Percentiles rank a stretch among this genome's conserved stretches.
Evolutionary conservation across 1,140 invertebrate species (phyloP).

Genomic region (Drosophila busckii): DNA sequence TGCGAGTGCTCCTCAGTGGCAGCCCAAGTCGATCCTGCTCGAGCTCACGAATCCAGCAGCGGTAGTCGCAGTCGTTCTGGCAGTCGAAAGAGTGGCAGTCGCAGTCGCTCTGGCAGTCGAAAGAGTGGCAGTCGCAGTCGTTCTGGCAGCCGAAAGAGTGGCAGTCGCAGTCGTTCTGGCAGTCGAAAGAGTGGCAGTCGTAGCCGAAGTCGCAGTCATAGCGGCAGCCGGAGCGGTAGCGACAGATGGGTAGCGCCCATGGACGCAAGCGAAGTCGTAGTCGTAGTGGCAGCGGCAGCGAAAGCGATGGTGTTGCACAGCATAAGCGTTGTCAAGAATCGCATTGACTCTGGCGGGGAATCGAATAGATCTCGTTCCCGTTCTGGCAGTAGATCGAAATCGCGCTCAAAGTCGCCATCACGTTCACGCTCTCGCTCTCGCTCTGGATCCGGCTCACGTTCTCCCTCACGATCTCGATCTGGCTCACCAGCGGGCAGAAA

Average conservation of each 20-base stretch:
- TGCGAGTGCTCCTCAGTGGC: too few species aligned
- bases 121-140: constrained; percentile 41
- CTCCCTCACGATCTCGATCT: constrained; percentile 27
- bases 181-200: too few species aligned
- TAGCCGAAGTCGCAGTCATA: constrained; percentile 50
- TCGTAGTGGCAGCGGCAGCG: too few species aligned
- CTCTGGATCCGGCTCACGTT: constrained; percentile 6
- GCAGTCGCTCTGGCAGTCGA: constrained; percentile 42
- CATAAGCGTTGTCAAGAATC: constrained; percentile 70
- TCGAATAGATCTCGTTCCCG: constrained; percentile 51
- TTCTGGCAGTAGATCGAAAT: constrained; percentile 16
- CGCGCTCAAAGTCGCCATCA: constrained; percentile 1
- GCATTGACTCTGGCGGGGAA: constrained; percentile 78
- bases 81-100: too few species aligned
- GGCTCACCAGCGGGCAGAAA: constrained; percentile 29
- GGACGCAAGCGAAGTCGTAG: too few species aligned
- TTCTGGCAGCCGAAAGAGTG: constrained; percentile 51
- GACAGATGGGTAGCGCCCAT: too few species aligned
- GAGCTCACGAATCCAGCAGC: too few species aligned
- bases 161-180: constrained; percentile 47
- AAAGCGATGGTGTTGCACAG: constrained; percentile 45
- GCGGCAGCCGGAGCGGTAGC: too few species aligned
- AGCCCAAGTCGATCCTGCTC: too few species aligned
- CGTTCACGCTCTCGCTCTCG: constrained; percentile 22
- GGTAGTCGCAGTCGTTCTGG: constrained; percentile 39